Percentiles rank a stretch among this genome's conserved stretches.
Evolutionary conservation across 2,888 invertebrate genomes (phyloP).

Genomic region (Caenorhabditis wallacei): DNA sequence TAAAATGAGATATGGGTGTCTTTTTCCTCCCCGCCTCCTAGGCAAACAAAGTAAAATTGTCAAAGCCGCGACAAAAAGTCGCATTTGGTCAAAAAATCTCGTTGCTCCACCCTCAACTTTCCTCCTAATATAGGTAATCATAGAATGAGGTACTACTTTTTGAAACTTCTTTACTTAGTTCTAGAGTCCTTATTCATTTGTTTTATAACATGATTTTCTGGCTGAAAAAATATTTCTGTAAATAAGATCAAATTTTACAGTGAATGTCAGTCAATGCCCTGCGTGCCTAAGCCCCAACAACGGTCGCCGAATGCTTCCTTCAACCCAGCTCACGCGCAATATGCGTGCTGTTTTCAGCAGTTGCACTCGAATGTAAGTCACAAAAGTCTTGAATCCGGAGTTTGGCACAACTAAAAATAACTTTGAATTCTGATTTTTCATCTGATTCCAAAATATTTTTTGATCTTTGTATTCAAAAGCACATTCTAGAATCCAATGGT

Average conservation of each 20-base stretch:
- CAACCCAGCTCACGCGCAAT: constrained; percentile 73
- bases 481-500: too few species aligned
- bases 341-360: constrained; percentile 74
- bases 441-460: too few species aligned
- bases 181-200: constrained; percentile 16
- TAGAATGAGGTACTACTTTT: constrained; percentile 33
- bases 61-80: constrained; percentile 47
- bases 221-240: too few species aligned
- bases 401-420: background rate
- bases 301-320: constrained; percentile 66
- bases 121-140: constrained; percentile 53
- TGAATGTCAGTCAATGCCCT: constrained; percentile 72
- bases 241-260: constrained; percentile 39
- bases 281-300: constrained; percentile 66
- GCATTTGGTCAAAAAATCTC: constrained; percentile 9
- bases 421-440: too few species aligned
- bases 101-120: background rate
- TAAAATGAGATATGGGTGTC: constrained; percentile 4
- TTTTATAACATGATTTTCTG: too few species aligned
- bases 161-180: too few species aligned
- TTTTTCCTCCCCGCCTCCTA: constrained; percentile 25
- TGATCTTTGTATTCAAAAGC: too few species aligned
- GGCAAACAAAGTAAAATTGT: constrained; percentile 46
- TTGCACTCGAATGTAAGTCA: constrained; percentile 69
- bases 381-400: constrained; percentile 13